Evolutionary conservation across 2,113 vertebrate species (phyloP), one percentile per base, ranked within the genome.

Genomic region (Scomber scombrus): DNA sequence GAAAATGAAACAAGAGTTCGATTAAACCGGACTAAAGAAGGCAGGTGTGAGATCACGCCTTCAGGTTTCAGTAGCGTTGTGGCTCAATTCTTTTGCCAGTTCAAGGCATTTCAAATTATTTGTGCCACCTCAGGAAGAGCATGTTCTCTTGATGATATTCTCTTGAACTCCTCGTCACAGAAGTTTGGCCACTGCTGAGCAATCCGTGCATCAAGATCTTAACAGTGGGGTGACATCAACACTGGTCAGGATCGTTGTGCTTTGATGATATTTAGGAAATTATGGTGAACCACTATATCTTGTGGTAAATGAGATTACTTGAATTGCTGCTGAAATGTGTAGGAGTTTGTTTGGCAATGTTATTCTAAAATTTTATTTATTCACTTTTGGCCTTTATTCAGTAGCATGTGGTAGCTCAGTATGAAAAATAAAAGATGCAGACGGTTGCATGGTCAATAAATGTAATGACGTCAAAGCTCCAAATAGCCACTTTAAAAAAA

Each of bases 81-180:
- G 18, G 45, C 19, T 51, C 72, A 60, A 55, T 63, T 52, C 9
- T 71, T 62, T 49, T 11, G 26, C 51, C 11, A 29, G 10, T 77
- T 82, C 26, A 77, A 40, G 34, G 3, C 9, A 18, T 47, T 78
- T 69, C 65, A 7, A 50, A 3, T 76, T 26, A 31, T 54, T 51
- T 79, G 23, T 26, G 9, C 40, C n/a, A 15, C 61, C 69, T 72
- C 50, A 31, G 10, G n/a, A 54, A 34, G 57, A 55, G 16, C 15
- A 34, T 34, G 3, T 40, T 60, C 16, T 75, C 63, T 85, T 68
- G 9, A 34, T 61, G 3, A 16, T 19, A 2, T 52, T 55, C 45
- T 77, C 66, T 81, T 85, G 55, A 67, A 76, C 26, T 80, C 50
- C 0, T 45, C 66, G 11, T 26, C 23, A 26, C 23, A 26, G 23